Evolutionary conservation across 2,797 vertebrate genomes (phyloP).

Genomic region (Echeneis naucrates): DNA sequence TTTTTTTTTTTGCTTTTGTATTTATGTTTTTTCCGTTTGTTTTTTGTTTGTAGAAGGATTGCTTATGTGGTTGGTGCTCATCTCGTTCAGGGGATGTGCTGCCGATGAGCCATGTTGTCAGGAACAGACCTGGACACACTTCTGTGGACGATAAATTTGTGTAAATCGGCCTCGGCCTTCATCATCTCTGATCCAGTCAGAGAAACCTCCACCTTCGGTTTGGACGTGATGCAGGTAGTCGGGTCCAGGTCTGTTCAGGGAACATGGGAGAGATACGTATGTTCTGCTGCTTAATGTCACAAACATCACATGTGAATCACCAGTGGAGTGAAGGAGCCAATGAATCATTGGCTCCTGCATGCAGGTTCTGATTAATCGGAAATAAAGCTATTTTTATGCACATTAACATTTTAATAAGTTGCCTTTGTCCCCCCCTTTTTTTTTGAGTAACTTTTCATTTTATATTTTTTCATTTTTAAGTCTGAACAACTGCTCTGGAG

Average conservation of each 20-base stretch:
- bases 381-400: constrained; percentile 89
- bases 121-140: constrained; percentile 45
- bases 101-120: constrained; percentile 63
- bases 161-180: background rate
- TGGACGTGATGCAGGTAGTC: background rate
- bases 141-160: background rate
- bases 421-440: background rate
- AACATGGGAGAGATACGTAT: constrained; percentile 66
- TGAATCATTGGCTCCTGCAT: constrained; percentile 83
- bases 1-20: constrained; percentile 70
- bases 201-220: background rate
- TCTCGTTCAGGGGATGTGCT: constrained; percentile 73
- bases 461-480: too few relatives aligned
- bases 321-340: constrained; percentile 75
- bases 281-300: constrained; percentile 85
- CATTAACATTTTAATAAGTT: constrained; percentile 63
- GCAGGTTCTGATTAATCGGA: constrained; percentile 81
- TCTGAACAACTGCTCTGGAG: too few relatives aligned
- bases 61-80: constrained; percentile 62
- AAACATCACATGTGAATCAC: constrained; percentile 81
- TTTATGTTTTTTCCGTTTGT: constrained; percentile 76
- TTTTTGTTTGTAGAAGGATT: constrained; percentile 76
- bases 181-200: background rate
- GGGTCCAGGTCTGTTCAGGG: constrained; percentile 46
- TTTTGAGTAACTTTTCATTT: too few relatives aligned